Conservation (phyloP, 2,888 invertebrate species). For the Caenorhabditis sp. region DNA sequence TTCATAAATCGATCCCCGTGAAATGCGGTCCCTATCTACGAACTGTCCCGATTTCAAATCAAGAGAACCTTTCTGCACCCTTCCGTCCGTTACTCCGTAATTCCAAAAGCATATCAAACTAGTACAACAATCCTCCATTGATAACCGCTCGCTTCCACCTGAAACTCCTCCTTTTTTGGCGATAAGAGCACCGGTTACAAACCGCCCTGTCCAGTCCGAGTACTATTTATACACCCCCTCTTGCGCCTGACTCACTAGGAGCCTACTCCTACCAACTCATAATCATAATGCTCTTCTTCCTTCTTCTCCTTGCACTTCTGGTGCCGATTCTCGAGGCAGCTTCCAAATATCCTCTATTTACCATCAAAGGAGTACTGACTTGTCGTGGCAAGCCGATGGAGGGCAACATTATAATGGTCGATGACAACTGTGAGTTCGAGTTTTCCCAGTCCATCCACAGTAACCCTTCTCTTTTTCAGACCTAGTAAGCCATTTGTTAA, state of each 20-base stretch:
- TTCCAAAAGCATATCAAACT: slow-evolving; percentile 26
- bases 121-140: slow-evolving; percentile 33
- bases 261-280: not conserved
- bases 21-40: no score
- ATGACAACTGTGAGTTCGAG: slow-evolving; percentile 29
- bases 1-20: no score
- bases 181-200: slow-evolving; percentile 30
- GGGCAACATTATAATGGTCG: slow-evolving; percentile 35
- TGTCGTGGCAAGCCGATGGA: slow-evolving; percentile 18
- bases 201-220: not conserved
- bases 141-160: no score
- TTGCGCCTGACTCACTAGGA: slow-evolving; percentile 17
- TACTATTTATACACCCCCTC: slow-evolving; percentile 23
- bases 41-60: no score
- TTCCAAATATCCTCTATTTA: slow-evolving; percentile 15
- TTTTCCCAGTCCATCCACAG: no score
- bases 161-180: not conserved
- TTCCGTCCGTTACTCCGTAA: no score
- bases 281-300: not conserved
- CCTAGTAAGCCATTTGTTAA: slow-evolving; percentile 17
- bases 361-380: slow-evolving; percentile 5
- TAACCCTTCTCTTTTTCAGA: slow-evolving; percentile 3
- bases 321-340: not conserved
- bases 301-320: slow-evolving; percentile 1
- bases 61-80: no score